Base-by-base conservation (phyloP, 2,113 vertebrate genomes). In the Calyptommatus sinebrachiatus region DNA sequence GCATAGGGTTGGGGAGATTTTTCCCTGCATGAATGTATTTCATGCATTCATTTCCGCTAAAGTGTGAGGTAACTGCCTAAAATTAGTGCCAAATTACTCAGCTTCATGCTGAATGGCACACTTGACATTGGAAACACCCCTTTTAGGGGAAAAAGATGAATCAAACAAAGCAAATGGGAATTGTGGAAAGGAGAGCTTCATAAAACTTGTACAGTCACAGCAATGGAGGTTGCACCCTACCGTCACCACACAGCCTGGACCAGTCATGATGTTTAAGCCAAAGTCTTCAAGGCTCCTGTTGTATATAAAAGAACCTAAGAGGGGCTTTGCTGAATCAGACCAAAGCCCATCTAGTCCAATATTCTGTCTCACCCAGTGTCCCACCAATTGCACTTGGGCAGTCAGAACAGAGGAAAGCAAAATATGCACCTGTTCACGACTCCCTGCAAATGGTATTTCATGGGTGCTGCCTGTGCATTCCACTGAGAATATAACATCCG, bases 241-340 rank as follows among this genome's bases (percentile, higher is more conserved):
- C 12, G 8, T 76, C 41, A 18, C 22, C 81, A 78, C 10, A 68
- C n/a, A n/a, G 31, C 24, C n/a, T 22, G 1, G 20, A 62, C 73
- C 53, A 81, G 79, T 75, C 65, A 80, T 67, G 71, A 29, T 85
- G 22, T 79, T 85, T 78, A 11, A 71, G 8, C 45, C n/a, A n/a
- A n/a, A n/a, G n/a, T n/a, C n/a, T n/a, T n/a, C n/a, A n/a, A n/a
- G n/a, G n/a, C n/a, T n/a, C n/a, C n/a, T n/a, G n/a, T n/a, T n/a
- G n/a, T n/a, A n/a, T n/a, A n/a, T n/a, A n/a, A n/a, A n/a, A n/a
- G n/a, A n/a, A n/a, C n/a, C n/a, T n/a, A n/a, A n/a, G n/a, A n/a
- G n/a, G n/a, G n/a, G n/a, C n/a, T n/a, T n/a, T n/a, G n/a, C n/a
- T n/a, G n/a, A n/a, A n/a, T n/a, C n/a, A n/a, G n/a, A n/a, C n/a